A percentile compares a stretch with the other conserved stretches of the same genome.
Conservation (phyloP, 1,140 invertebrate species). For the Laupala kohalensis region DNA sequence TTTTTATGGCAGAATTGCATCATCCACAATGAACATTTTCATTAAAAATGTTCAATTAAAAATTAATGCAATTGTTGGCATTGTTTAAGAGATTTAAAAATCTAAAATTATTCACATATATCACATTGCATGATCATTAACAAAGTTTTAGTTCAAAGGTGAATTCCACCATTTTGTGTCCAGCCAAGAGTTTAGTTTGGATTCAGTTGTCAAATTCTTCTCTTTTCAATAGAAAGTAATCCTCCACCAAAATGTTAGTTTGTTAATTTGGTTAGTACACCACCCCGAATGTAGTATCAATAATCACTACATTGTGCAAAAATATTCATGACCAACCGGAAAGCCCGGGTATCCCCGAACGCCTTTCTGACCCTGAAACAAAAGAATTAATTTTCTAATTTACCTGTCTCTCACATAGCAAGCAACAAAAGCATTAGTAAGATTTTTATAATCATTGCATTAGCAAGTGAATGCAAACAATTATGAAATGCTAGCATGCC, state of each 20-base stretch:
- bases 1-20: not conserved
- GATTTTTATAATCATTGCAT: not conserved
- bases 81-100: too few relatives aligned
- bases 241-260: not conserved
- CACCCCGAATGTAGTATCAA: not conserved
- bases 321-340: conserved; percentile 32
- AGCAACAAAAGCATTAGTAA: not conserved
- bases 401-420: not conserved
- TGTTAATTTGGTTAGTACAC: not conserved
- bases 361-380: conserved; percentile 35
- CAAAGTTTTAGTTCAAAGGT: too few relatives aligned
- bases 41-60: too few relatives aligned
- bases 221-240: too few relatives aligned
- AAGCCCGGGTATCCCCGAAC: conserved; percentile 37
- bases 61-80: too few relatives aligned
- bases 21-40: too few relatives aligned
- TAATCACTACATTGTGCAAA: not conserved
- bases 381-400: conserved; percentile 20
- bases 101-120: too few relatives aligned
- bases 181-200: too few relatives aligned
- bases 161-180: too few relatives aligned
- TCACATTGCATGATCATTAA: not conserved
- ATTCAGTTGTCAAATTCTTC: too few relatives aligned
- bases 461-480: not conserved
- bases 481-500: not conserved